Evolutionary conservation across 2,113 vertebrate species (phyloP), one percentile per base, ranked within the genome.

Genomic region (Oncorhynchus kisutch): DNA sequence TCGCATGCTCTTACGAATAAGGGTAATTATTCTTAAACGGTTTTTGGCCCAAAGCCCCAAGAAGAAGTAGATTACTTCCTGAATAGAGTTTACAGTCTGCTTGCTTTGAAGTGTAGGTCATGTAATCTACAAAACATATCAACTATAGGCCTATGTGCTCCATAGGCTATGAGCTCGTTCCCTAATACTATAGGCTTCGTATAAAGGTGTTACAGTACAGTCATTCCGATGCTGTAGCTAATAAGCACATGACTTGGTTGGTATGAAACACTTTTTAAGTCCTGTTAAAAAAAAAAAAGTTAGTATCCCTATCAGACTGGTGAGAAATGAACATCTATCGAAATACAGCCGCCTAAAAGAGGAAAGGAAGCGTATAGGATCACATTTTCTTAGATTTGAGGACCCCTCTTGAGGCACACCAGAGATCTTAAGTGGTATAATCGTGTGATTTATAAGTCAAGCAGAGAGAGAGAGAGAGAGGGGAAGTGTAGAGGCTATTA

Each of bases 311-410:
- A 11, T 45, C 39, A 45, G 39, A 45, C 39, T 45, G 39, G 39
- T 45, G 39, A 11, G 39, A 45, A 12, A 45, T 12, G 2, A 45
- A 11, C 39, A 45, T 11, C 39, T 45, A 45, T 45, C 39, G 9
- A 45, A 45, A 11, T 45, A 45, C 39, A 45, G 39, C 39, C 9
- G 39, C 39, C 9, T 54, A 18, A 54, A 9, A 16, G 60, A 13
- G 24, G 8, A 64, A 25, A 22, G 20, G 11, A 16, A 67, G 24
- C 13, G 4, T 18, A 12, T 12, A 67, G 27, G 5, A n/a, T n/a
- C 31, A 84, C 80, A 79, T 48, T 51, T 11, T 11, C 67, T 3
- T 54, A 78, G 84, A 86, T 84, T 84, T 67, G 69, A 67, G 80
- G 73, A 84, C 66, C 16, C 31, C 67, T 79, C 57, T 51, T 77